Base-by-base conservation (phyloP, 2,113 vertebrate species). In the Chionodraco myersi region DNA sequence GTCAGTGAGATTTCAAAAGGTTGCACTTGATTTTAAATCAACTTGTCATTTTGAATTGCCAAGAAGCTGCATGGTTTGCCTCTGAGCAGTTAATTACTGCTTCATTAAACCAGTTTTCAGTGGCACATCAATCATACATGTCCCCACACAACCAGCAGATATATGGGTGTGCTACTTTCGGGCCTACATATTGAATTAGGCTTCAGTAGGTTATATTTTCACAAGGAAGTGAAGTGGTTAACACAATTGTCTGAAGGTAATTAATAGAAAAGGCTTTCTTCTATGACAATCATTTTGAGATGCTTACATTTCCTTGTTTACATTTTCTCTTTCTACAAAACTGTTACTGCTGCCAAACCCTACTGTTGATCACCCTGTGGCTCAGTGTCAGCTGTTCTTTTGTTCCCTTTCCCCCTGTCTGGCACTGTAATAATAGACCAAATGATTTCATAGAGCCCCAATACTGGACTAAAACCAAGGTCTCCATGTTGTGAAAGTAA, bases 31-130 rank as follows among this genome's bases (percentile, higher is more conserved):
- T 69, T 44, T 1, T 61, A 34, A 58, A 54, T 51, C 4, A 23
- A 5, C 26, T 26, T 26, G 26, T 26, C 2, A 16, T 65, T 66
- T 0, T 23, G 2, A 67, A 84, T 88, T 82, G 72, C 64, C 86
- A 65, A 67, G 5, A 41, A 41, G 10, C 30, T 61, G 16, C n/a
- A 58, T 52, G 57, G 30, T 78, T 85, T 85, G 80, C 67, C 77
- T 79, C 47, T 30, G 34, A 91, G 75, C 67, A 73, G 59, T 79
- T 81, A 86, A 83, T 83, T 72, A 70, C 75, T 63, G 71, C 70
- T 30, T 30, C 30, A 73, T 83, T 69, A 85, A 83, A 93, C 87
- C 90, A 89, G 92, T 92, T 91, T 85, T 82, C 68, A 84, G 62
- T 80, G 72, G n/a, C 51, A 52, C 62, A 30, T 41, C 56, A 62